Base-by-base conservation (phyloP, 2,797 vertebrate genomes). In the Cheirogaleus major region DNA sequence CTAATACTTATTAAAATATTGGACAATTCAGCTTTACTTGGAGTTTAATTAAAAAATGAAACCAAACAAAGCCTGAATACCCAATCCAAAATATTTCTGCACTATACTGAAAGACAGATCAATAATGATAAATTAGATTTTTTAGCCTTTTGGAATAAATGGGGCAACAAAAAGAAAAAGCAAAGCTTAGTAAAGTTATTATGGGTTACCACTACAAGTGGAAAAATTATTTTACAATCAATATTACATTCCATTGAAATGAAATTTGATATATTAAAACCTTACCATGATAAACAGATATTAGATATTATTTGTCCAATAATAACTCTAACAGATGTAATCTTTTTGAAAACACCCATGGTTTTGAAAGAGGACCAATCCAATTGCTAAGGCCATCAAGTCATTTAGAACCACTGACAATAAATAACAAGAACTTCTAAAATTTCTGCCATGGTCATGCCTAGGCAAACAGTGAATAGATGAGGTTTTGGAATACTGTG, bases 91-190 rank as follows among this genome's bases (percentile, higher is more conserved):
- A 94, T 52, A 92, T 89, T 89, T 95, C 88, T 96, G 45, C 6
- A 78, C 55, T 82, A 30, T 57, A 25, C 38, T 88, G 63, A 91
- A 95, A 93, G 90, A 89, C 27, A 95, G 90, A 96, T 97, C 96
- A 84, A 97, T 97, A 95, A 95, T 72, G 63, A 72, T 72, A 96
- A 89, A 95, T 95, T 95, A 50, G 43, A 87, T 94, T 95, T 95
- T 57, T 92, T 86, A 91, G 73, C 41, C 69, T 89, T 88, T 93
- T 63, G 32, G 55, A 97, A 93, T 72, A 87, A 90, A 88, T 23
- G 10, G 20, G 9, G 55, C 67, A 88, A 2, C 25, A 79, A 86
- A 88, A 38, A 61, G 48, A 45, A 95, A 97, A 96, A 96, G 17
- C 14, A 73, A 88, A 91, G 35, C 30, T 95, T 82, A 67, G 61